Base-by-base conservation (phyloP, 2,797 vertebrate species). In the Amblyraja radiata region DNA sequence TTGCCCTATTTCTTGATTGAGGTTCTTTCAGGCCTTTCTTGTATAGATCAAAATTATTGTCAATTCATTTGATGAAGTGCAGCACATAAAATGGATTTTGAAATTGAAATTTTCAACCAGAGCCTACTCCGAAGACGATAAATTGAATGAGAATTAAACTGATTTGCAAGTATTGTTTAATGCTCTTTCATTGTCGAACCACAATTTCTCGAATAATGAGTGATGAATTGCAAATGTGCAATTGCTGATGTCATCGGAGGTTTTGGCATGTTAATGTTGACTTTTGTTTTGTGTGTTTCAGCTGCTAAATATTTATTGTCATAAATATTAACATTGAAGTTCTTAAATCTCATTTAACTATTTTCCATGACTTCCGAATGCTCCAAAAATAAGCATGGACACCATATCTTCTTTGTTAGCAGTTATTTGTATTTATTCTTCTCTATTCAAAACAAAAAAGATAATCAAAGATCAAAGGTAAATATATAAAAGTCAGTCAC, bases 241-340 rank as follows among this genome's bases (percentile, higher is more conserved):
- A 25, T 23, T 74, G 90, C 90, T 92, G 90, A 92, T 92, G 71
- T 92, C 90, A 76, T 32, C n/a, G 39, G 71, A 76, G 68, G 92
- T 39, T 74, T 92, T 92, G 39, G 90, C 71, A 92, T 92, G 90
- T 92, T 92, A 92, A 92, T 92, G 71, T 92, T 92, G 90, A 92
- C 90, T 92, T 92, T 28, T 54, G 10, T 90, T 90, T 73, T 92
- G 73, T 74, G 9, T 46, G 28, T 92, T 92, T 92, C 58, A 92
- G 11, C 23, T 92, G 39, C 71, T 74, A 92, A 54, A 76, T 25
- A 16, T 13, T 1, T 25, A 16, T 13, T 1, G 14, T 6, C 6
- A 74, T 76, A 54, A 58, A 74, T n/a, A 74, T 73, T n/a, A 76
- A 92, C 71, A 76, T 76, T 92, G 54, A 54, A 14, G 68, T 58